phyloP scores from a whole-genome alignment of 2,113 vertebrate species.

The Corynorhinus townsendii region DNA sequence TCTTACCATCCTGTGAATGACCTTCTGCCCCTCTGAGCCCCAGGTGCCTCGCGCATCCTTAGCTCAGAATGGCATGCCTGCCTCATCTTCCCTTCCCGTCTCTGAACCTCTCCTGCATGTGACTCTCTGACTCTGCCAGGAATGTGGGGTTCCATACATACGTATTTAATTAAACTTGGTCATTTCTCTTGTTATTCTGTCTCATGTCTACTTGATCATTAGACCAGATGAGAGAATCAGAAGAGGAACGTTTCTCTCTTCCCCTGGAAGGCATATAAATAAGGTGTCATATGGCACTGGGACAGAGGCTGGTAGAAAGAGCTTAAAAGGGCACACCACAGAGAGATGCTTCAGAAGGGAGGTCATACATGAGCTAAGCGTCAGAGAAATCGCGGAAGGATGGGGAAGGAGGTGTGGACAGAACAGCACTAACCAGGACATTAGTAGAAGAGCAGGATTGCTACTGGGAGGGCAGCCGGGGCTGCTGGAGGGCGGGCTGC shows the following conservation, averaged over 20 bases:
- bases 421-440: neutral
- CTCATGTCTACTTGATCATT: neutral
- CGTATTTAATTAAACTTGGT: neutral
- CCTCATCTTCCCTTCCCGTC: neutral
- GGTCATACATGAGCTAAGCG: neutral
- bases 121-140: neutral
- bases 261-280: neutral
- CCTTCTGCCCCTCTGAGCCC: neutral
- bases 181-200: neutral
- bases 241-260: neutral
- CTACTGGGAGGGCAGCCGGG: neutral
- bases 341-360: neutral
- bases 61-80: neutral
- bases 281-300: neutral
- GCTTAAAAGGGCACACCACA: neutral
- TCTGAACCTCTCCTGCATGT: neutral
- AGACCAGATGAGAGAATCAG: neutral
- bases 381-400: neutral
- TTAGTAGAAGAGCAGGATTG: neutral
- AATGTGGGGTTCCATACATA: neutral
- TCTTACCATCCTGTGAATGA: neutral
- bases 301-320: neutral
- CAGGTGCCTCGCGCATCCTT: neutral
- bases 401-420: neutral
- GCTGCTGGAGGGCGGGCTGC: neutral